Base-by-base conservation (phyloP, 2,113 vertebrate genomes). In the Phalacrocorax aristotelis region DNA sequence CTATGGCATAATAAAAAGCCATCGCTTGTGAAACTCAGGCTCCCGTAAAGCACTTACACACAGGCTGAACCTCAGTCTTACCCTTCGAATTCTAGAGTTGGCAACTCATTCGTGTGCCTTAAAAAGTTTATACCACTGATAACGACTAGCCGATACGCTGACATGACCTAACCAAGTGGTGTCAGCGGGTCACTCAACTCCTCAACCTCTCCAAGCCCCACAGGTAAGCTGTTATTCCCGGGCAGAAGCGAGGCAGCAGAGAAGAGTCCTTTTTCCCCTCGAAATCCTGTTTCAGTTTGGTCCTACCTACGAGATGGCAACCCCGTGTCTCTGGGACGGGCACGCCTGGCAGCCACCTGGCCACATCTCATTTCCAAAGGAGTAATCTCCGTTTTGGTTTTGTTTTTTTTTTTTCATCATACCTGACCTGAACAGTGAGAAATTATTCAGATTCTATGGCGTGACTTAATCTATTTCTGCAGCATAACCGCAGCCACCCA, bases 341-440 rank as follows among this genome's bases (percentile, higher is more conserved):
- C 97, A 95, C 61, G 97, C 30, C 89, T 95, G 98, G 96, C 97
- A 98, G 15, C 97, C 97, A 13, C 98, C 97, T 25, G 98, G 48
- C 44, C 97, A 30, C 83, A 98, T 93, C 76, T 97, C 95, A 78
- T 98, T 98, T 81, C 93, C 94, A 86, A 98, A 99, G 61, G 94
- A 97, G 54, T 96, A 97, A 87, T 97, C 95, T 9, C 98, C 97
- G 72, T 76, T 11, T 15, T 4, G 12, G 6, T 44, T 14, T 14
- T 14, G 14, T 44, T 44, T 4, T 30, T 26, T 27, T 23, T 70
- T 66, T 34, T 32, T 12, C 48, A 69, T 60, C 97, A 83, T 93
- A 98, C 13, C 76, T 92, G 44, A 64, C 38, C 98, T 98, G 34
- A 88, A 64, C 17, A 17, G n/a, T 5, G 15, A 93, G n/a, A 68